Conservation (phyloP, 1,140 invertebrate genomes). For the Brachionus paranguensis region DNA sequence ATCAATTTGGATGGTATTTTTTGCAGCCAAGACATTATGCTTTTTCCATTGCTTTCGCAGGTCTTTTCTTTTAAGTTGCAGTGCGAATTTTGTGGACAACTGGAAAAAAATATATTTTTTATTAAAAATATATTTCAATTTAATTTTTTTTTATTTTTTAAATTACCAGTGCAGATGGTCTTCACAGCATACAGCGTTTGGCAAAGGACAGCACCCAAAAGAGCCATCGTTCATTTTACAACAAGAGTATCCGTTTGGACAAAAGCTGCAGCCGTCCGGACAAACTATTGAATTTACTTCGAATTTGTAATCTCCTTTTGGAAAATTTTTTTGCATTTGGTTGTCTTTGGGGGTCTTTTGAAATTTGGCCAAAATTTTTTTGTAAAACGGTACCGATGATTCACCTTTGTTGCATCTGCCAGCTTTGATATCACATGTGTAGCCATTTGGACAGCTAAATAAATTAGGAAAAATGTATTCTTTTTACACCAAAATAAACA, state of each 20-base stretch:
- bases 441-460: conserved; percentile 46
- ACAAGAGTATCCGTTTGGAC: conserved; percentile 25
- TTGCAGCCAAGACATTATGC: conserved; percentile 7
- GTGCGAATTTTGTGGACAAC: conserved; percentile 1
- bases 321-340: background rate
- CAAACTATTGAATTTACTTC: background rate
- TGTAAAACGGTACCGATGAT: background rate
- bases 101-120: background rate
- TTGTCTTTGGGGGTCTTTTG: background rate
- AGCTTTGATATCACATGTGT: conserved; percentile 45
- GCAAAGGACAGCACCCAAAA: conserved; percentile 28
- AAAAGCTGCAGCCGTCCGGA: conserved; percentile 29
- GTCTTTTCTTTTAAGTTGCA: conserved; percentile 32
- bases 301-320: conserved; percentile 42
- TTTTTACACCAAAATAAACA: background rate
- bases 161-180: conserved; percentile 47
- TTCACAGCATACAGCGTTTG: conserved; percentile 46
- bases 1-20: conserved; percentile 34
- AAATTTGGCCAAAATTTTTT: background rate
- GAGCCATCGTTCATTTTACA: conserved; percentile 30
- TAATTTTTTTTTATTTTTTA: background rate
- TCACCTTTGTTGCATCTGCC: conserved; percentile 41
- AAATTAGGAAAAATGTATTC: background rate
- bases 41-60: background rate
- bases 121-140: too few relatives aligned